Evolutionary conservation across 2,888 invertebrate genomes (phyloP), one percentile per base, ranked within the genome.

Genomic region (Halocaridina rubra): DNA sequence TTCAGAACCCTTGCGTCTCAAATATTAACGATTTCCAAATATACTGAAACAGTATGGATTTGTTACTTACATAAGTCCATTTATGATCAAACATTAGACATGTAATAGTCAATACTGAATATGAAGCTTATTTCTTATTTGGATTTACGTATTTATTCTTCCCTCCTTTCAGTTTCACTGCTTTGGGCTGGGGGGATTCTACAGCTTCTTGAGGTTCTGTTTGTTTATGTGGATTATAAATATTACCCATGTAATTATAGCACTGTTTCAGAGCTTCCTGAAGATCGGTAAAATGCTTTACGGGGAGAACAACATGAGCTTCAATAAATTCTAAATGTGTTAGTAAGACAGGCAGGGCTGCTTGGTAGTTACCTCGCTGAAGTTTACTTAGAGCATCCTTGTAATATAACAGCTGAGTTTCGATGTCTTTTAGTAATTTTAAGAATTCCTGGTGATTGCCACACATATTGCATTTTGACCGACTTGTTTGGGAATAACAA

Each of bases 201-300:
- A 79, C 27, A n/a, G 61, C 33, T 22, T 46, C 30, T 22, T 72
- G 77, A 2, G 53, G 64, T 19, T 59, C 33, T 2, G 30, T 53
- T 10, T 72, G 72, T 3, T 29, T n/a, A 33, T 53, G 22, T 3
- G 76, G 27, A 4, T 81, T 72, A 53, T 80, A 59, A 10, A 29
- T 29, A 75, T 81, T 81, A 7, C 86, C 86, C 16, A 77, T 27
- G 33, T 19, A 61, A 30, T 71, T 67, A 33, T 39, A 84, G 59
- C 80, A 86, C 27, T 84, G 80, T 19, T 76, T 80, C 32, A 80
- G 80, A 22, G 76, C 67, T 72, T 86, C 86, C 32, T 84, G 84
- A 16, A 57, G 53, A 61, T 86, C 86, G 1, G 86, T 80, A 72
- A 59, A 86, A 30, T 84, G 80, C 72, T 84, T 84, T 19, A 79